These are phyloP conservation scores for Pseudomyrmex sp. DNA, from an alignment of 1,140 invertebrate genomes.

Conservation along the genomic window DNA sequence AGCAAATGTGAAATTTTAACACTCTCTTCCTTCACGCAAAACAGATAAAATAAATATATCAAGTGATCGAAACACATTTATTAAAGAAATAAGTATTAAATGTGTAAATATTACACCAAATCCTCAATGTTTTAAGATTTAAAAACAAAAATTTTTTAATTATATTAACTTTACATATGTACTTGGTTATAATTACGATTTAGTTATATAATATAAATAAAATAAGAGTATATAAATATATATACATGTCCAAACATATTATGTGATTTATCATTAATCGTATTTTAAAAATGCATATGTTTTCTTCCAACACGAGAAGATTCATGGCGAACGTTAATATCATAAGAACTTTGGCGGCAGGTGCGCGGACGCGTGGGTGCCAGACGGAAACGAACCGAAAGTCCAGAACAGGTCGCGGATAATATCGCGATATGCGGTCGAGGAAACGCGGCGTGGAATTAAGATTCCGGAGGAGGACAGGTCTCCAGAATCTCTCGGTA, in stretches of 20 bases:
- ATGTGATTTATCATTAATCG: too few relatives aligned
- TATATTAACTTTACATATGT: too few relatives aligned
- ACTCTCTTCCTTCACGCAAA: neutral
- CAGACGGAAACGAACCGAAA: constrained; percentile 14
- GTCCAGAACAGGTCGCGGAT: constrained; percentile 25
- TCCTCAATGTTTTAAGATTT: too few relatives aligned
- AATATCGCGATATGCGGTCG: constrained; percentile 53
- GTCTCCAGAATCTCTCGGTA: constrained; percentile 63
- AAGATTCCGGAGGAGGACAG: constrained; percentile 74
- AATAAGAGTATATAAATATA: too few relatives aligned
- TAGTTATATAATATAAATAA: too few relatives aligned
- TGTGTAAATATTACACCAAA: too few relatives aligned
- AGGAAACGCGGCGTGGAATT: constrained; percentile 71
- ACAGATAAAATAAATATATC: too few relatives aligned
- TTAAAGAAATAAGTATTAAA: too few relatives aligned
- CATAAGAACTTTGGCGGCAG: neutral
- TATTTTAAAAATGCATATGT: neutral
- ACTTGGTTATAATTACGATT: too few relatives aligned
- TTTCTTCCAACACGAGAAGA: neutral
- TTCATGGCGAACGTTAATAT: neutral
- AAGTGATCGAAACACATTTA: neutral
- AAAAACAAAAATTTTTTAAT: too few relatives aligned
- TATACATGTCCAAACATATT: too few relatives aligned
- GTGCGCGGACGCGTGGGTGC: neutral
- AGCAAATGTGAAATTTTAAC: neutral